Conservation (phyloP, 1,140 invertebrate species). For the Drosophila santomea region DNA sequence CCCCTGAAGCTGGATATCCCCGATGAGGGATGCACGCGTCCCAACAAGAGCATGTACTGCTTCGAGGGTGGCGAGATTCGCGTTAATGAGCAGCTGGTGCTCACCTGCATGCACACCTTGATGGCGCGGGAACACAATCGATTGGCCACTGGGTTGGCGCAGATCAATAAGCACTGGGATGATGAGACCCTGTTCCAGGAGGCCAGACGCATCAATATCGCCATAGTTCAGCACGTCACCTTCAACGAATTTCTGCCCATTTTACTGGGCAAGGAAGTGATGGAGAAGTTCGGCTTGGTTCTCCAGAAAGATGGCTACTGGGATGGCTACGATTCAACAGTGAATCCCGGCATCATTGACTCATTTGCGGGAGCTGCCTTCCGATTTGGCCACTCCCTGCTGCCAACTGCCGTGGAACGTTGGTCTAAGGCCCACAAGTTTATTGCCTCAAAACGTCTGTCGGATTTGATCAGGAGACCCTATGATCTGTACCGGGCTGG, state of each 20-base stretch:
- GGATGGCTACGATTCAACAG: conserved; percentile 93
- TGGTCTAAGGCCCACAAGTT: conserved; percentile 98
- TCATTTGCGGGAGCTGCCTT: conserved; percentile 95
- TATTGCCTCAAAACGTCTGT: conserved; percentile 95
- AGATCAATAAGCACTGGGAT: conserved; percentile 97
- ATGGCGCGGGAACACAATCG: conserved; percentile 96
- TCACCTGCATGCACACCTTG: conserved; percentile 95
- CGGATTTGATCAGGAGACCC: conserved; percentile 94
- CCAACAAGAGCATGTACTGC: conserved; percentile 94
- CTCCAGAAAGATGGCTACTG: conserved; percentile 95
- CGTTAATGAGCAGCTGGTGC: conserved; percentile 96
- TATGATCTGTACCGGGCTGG: conserved; percentile 96
- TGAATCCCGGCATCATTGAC: conserved; percentile 94
- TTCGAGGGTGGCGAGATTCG: conserved; percentile 97
- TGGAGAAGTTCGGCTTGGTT: conserved; percentile 95
- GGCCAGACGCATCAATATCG: conserved; percentile 94
- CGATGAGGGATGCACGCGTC: conserved; percentile 96
- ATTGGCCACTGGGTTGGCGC: conserved; percentile 90
- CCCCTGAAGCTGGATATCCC: conserved; percentile 96
- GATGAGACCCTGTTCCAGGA: conserved; percentile 98
- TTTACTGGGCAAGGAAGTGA: conserved; percentile 95
- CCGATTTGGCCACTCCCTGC: conserved; percentile 94
- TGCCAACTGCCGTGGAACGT: conserved; percentile 94
- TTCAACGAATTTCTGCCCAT: conserved; percentile 98
- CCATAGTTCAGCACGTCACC: conserved; percentile 96